Evolutionary conservation across 1,140 invertebrate genomes (phyloP), one percentile per base, ranked within the genome.

Genomic region (Drusus annulatus): DNA sequence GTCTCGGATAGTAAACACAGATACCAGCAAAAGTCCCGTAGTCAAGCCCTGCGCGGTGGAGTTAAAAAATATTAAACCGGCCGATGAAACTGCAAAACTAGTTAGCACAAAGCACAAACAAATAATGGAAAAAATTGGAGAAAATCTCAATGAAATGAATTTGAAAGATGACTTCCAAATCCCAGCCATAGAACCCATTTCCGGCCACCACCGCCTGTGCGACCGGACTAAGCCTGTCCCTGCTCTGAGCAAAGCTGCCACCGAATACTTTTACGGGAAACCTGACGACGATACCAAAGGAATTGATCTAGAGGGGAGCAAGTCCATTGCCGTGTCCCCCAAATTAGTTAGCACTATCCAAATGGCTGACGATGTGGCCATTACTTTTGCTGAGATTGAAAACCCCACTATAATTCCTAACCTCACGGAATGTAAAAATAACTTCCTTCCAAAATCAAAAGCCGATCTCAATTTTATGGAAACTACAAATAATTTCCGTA

Each of bases 181-280:
- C 10, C 78, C 88, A 3, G 85, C 86, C 84, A 89, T 91, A 63
- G 91, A 92, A 84, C 91, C 91, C 69, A 87, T 88, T 60, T 76
- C 91, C 19, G 88, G 91, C 1, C 92, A 93, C 85, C 92, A 92
- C 83, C 88, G 91, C 60, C 85, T 92, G 45, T 93, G 92, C 85
- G 91, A 92, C 81, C 84, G 88, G 21, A 90, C 88, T 6, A 89
- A 88, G 83, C 87, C 85, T 68, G 86, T 87, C 16, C 85, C 87
- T 68, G 87, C 86, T 51, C 87, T 87, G 71, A 87, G 87, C 68
- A 89, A 87, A 85, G 86, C 71, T 84, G 87, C 87, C 83, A 85
- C 85, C 78, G 85, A 86, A 50, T 88, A 87, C 76, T 79, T 85
- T 51, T 76, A 84, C 71, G 54, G 8, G 36, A 83, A 78, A 54